Evolutionary conservation across 2,888 invertebrate species (phyloP).

Genomic region (Drosophila paranaensis): DNA sequence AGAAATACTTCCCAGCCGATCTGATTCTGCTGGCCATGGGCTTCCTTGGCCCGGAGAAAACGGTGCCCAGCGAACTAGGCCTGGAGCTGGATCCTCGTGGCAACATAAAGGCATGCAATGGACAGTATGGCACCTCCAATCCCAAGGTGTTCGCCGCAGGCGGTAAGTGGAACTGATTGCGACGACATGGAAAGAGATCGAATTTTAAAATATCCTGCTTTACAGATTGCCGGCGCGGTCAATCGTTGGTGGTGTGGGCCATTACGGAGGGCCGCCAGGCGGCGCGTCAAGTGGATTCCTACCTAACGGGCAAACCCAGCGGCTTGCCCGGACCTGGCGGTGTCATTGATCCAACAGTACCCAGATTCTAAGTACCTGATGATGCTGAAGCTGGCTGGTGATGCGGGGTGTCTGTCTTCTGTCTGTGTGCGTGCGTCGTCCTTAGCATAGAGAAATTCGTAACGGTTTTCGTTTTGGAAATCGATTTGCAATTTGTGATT

Average conservation of each 20-base stretch:
- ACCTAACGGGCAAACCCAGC: slow-evolving; percentile 90
- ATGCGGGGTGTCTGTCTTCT: slow-evolving; percentile 47
- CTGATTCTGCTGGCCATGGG: slow-evolving; percentile 99
- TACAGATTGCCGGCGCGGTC: slow-evolving; percentile 98
- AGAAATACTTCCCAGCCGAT: slow-evolving; percentile 93
- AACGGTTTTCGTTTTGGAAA: slow-evolving; percentile 36
- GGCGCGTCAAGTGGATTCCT: slow-evolving; percentile 95
- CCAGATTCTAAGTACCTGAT: slow-evolving; percentile 63
- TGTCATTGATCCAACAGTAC: slow-evolving; percentile 86
- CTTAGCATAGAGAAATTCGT: slow-evolving; percentile 63
- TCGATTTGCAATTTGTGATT: slow-evolving; percentile 72
- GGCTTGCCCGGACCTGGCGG: slow-evolving; percentile 97
- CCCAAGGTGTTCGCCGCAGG: slow-evolving; percentile 97
- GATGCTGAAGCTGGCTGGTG: slow-evolving; percentile 29
- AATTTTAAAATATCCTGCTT: not conserved
- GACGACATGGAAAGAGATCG: not conserved
- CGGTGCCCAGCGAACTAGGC: slow-evolving; percentile 92
- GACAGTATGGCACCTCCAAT: slow-evolving; percentile 91
- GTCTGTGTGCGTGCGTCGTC: slow-evolving; percentile 72
- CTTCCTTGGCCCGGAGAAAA: slow-evolving; percentile 97
- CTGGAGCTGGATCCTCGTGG: slow-evolving; percentile 95
- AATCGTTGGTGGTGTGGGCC: slow-evolving; percentile 99
- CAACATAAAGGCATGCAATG: slow-evolving; percentile 93
- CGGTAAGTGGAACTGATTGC: slow-evolving; percentile 86
- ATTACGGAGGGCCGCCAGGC: slow-evolving; percentile 99